These are phyloP conservation scores for Mycalesis mineus DNA, from an alignment of 2,888 invertebrate genomes.

Conservation along the genomic window DNA sequence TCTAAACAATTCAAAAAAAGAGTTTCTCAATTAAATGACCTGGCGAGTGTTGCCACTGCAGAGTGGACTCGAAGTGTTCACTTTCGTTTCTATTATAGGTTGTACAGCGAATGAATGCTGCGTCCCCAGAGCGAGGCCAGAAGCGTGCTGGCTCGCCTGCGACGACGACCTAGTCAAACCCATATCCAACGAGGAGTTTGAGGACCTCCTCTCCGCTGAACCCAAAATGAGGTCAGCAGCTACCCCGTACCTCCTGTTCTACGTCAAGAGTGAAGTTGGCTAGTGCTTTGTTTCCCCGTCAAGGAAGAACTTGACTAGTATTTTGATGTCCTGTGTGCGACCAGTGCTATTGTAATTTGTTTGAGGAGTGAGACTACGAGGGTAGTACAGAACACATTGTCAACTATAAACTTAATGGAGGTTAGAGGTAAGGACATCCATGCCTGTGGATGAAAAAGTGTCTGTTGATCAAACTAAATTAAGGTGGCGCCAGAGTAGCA, in stretches of 20 bases:
- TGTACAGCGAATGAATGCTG: conserved; percentile 78
- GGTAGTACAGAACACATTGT: not conserved
- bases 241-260: conserved; percentile 92
- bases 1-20: no score
- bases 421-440: no score
- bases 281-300: conserved; percentile 34
- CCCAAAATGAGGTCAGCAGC: conserved; percentile 85
- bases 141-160: conserved; percentile 88
- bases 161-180: conserved; percentile 91
- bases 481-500: no score
- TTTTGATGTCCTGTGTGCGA: not conserved
- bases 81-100: conserved; percentile 24
- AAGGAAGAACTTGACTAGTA: not conserved
- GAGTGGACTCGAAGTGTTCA: no score
- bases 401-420: no score
- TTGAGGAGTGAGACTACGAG: not conserved
- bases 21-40: no score
- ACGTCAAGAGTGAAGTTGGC: conserved; percentile 81
- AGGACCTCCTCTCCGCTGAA: conserved; percentile 85
- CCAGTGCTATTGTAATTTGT: not conserved
- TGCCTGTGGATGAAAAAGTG: no score
- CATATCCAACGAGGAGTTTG: conserved; percentile 86
- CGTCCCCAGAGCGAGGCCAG: conserved; percentile 62
- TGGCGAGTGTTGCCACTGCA: no score
- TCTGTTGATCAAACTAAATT: no score